Evolutionary conservation across 2,888 invertebrate genomes (phyloP), one percentile per base, ranked within the genome.

Genomic region (Elmis aenea): DNA sequence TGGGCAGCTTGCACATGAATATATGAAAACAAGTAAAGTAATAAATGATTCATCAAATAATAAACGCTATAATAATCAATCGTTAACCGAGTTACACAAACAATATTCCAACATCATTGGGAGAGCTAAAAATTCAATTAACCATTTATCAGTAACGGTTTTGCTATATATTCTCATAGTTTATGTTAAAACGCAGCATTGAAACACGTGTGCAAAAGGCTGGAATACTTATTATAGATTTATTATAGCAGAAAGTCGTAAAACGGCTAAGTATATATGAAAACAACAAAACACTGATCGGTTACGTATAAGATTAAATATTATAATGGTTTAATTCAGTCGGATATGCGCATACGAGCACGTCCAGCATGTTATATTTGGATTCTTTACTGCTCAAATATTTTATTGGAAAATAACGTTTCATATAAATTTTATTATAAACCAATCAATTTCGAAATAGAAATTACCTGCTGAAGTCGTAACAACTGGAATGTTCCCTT

Each of bases 261-360:
- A 54, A 54, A 41, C 39, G 37, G 39, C 47, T 46, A 49, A 46
- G 41, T 38, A 44, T 48, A 49, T 51, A 50, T 53, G 53, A 48
- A 51, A 52, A 54, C 49, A 54, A 51, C 51, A 52, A 52, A 51
- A 53, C 52, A 50, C 37, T 45, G 45, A 48, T 50, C 41, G 48
- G 48, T 40, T 45, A 42, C 36, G 43, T 44, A 46, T 42, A 18
- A 50, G 48, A 51, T 51, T 54, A 52, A 55, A 58, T 57, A 55
- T 57, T 56, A 54, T 57, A 58, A 57, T 57, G 57, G 52, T 52
- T 55, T 57, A 57, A 57, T 57, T 57, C 55, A 52, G 47, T 48
- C 47, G 42, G 45, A 51, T 57, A 56, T 55, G 49, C 48, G 55
- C 54, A 51, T 53, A 49, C 43, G 49, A 55, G 49, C 58, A 58